These are phyloP conservation scores for Cryptoprocta ferox DNA, from an alignment of 2,797 vertebrate genomes.

Conservation along the genomic window DNA sequence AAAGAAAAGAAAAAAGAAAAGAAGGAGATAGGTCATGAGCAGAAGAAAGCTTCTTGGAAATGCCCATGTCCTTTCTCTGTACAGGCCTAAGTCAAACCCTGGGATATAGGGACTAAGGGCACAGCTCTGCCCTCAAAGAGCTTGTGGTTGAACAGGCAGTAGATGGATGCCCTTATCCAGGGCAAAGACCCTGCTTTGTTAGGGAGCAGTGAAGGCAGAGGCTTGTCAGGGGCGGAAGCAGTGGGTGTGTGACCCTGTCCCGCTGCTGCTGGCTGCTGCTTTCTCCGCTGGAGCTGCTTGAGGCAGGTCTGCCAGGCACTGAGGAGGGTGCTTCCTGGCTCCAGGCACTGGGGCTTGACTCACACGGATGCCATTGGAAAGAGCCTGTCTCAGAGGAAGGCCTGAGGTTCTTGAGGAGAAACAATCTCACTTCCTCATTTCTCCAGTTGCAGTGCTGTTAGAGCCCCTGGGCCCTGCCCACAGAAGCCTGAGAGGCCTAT, in stretches of 20 bases:
- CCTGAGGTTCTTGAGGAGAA: conserved; percentile 59
- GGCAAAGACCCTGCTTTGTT: fast-evolving
- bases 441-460: background rate
- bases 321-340: conserved; percentile 33
- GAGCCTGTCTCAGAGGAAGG: conserved; percentile 56
- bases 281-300: background rate
- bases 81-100: background rate
- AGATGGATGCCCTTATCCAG: background rate
- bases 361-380: background rate
- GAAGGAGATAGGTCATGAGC: background rate
- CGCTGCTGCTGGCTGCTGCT: background rate
- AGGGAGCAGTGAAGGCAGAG: background rate
- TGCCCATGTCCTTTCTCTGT: background rate
- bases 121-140: background rate
- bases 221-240: background rate
- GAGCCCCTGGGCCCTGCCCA: background rate
- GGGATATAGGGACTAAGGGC: background rate
- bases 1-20: background rate
- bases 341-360: conserved; percentile 1
- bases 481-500: background rate
- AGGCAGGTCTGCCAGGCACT: background rate
- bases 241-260: background rate
- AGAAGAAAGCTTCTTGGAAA: background rate
- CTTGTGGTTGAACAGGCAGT: too few relatives aligned
- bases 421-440: conserved; percentile 56